Conservation (phyloP, 2,888 invertebrate genomes). For the Pterostichus niger region DNA sequence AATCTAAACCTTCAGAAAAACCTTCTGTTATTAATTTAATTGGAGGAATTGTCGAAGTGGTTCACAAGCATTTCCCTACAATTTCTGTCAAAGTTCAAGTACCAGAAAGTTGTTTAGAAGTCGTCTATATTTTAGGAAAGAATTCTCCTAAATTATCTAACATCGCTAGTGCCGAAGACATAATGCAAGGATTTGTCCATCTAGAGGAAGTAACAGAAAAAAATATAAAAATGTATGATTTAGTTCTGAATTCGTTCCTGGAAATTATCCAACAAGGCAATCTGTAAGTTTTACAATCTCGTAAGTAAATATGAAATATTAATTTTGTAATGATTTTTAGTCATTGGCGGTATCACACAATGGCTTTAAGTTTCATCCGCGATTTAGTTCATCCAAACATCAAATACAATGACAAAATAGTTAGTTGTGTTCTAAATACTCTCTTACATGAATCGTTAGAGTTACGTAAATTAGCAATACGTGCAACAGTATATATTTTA, state of each 20-base stretch:
- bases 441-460: constrained; percentile 88
- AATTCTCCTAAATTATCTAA: constrained; percentile 74
- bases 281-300: constrained; percentile 74
- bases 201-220: constrained; percentile 76
- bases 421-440: constrained; percentile 82
- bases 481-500: constrained; percentile 82
- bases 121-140: constrained; percentile 78
- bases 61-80: constrained; percentile 82
- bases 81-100: constrained; percentile 81
- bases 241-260: constrained; percentile 78
- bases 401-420: constrained; percentile 81
- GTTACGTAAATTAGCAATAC: constrained; percentile 86
- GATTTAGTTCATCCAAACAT: constrained; percentile 86
- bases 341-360: constrained; percentile 90
- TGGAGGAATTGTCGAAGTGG: constrained; percentile 79
- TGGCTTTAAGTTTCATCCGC: constrained; percentile 86
- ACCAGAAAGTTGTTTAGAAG: constrained; percentile 78
- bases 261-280: constrained; percentile 80
- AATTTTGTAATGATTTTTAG: constrained; percentile 75
- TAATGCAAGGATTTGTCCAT: constrained; percentile 74
- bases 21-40: constrained; percentile 86
- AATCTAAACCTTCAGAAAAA: constrained; percentile 91
- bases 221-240: constrained; percentile 79
- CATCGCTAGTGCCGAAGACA: constrained; percentile 75
- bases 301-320: background rate